Percentiles rank a stretch among this genome's conserved stretches.
Conservation (phyloP, 2,113 vertebrate species). For the Himantopus leucocephalus region DNA sequence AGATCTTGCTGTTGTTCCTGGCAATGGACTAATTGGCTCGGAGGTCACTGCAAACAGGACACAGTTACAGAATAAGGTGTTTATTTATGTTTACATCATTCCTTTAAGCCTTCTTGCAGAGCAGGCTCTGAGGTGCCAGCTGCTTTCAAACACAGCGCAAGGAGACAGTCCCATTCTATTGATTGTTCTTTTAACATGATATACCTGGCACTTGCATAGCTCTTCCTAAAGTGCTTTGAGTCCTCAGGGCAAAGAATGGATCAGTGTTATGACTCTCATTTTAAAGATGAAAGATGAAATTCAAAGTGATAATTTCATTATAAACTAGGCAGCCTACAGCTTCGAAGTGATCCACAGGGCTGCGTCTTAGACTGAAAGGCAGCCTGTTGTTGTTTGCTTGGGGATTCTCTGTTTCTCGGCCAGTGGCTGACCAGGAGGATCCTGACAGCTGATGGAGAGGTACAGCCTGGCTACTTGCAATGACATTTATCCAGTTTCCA, state of each 20-base stretch:
- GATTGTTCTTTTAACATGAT: neutral
- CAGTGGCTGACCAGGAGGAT: neutral
- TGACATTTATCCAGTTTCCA: neutral
- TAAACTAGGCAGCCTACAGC: neutral
- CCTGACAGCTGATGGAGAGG: neutral
- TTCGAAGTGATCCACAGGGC: neutral
- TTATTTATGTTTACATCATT: neutral
- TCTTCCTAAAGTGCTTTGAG: neutral
- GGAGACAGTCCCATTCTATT: neutral
- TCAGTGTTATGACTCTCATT: neutral
- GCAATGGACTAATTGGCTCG: neutral
- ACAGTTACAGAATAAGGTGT: neutral
- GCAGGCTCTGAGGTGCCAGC: neutral
- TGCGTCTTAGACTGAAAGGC: neutral
- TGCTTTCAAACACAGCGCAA: neutral
- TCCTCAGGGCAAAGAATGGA: neutral
- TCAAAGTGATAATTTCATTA: neutral
- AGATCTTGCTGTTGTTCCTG: neutral
- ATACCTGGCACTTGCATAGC: neutral
- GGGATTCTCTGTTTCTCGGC: neutral
- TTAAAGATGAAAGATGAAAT: neutral
- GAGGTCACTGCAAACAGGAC: neutral
- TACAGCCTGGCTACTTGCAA: neutral
- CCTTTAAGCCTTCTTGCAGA: neutral
- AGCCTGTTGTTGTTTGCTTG: neutral